These are phyloP conservation scores for Hystrix cristata DNA, from an alignment of 2,113 vertebrate species.

Conservation along the genomic window DNA sequence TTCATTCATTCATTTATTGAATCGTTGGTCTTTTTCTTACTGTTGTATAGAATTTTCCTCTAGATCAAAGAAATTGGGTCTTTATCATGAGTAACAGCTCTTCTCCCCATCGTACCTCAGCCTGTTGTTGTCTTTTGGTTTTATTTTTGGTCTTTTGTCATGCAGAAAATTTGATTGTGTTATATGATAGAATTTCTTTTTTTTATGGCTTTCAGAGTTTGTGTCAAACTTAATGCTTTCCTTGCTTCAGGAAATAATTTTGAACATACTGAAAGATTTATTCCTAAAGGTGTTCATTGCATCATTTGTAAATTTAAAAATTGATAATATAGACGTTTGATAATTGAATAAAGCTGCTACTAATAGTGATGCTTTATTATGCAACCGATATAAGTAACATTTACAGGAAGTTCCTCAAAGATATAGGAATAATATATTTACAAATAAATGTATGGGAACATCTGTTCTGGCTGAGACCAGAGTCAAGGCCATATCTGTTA, in stretches of 20 bases:
- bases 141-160: constrained; percentile 13
- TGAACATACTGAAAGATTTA: not conserved
- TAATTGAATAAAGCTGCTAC: constrained; percentile 35
- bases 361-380: not conserved
- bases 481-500: not conserved
- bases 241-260: not conserved
- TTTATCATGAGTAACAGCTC: not conserved
- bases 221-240: not conserved
- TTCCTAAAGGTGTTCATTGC: not conserved
- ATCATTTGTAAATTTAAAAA: constrained; percentile 36
- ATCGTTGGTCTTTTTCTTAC: not conserved
- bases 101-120: no score
- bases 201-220: not conserved
- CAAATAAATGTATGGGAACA: not conserved
- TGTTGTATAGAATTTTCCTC: not conserved
- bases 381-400: not conserved
- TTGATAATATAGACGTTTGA: not conserved
- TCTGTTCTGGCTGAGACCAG: constrained; percentile 16
- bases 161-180: constrained; percentile 53
- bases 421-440: not conserved
- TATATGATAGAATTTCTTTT: not conserved
- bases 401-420: not conserved
- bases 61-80: constrained; percentile 27
- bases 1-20: constrained; percentile 21
- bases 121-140: not conserved